Conservation (phyloP, 2,113 vertebrate genomes). For the Stercorarius parasiticus region DNA sequence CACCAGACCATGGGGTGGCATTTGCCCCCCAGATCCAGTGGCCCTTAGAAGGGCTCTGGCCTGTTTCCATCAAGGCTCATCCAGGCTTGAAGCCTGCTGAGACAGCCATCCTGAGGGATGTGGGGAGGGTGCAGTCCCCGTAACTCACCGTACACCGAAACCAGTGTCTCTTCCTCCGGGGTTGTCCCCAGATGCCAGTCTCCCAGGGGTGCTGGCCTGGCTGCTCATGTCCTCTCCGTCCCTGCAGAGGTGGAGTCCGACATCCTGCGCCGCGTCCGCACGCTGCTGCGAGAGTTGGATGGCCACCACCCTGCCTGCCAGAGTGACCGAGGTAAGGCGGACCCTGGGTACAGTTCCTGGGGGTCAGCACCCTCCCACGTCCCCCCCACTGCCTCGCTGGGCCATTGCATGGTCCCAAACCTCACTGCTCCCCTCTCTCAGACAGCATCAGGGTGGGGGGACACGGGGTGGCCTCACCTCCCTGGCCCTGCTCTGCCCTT, state of each 20-base stretch:
- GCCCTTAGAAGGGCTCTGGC: background rate
- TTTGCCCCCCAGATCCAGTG: background rate
- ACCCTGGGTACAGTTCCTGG: fast-evolving
- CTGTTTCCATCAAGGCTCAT: fast-evolving
- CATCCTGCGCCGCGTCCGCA: slow-evolving; percentile 85
- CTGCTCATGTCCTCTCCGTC: background rate
- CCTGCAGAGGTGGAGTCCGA: slow-evolving; percentile 79
- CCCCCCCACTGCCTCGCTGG: fast-evolving
- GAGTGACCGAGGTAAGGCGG: slow-evolving; percentile 69
- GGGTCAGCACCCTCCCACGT: fast-evolving
- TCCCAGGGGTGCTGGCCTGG: too few relatives aligned
- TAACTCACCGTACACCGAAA: background rate
- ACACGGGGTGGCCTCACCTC: background rate
- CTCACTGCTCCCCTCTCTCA: background rate
- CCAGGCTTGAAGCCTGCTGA: background rate
- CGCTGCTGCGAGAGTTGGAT: slow-evolving; percentile 83
- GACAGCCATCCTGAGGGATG: background rate
- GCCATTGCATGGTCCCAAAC: too few relatives aligned
- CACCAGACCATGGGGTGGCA: background rate
- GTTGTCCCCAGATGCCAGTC: background rate
- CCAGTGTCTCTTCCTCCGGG: too few relatives aligned
- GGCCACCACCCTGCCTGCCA: slow-evolving; percentile 63
- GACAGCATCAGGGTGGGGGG: too few relatives aligned
- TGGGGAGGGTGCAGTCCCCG: fast-evolving
- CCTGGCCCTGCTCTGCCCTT: background rate